phyloP scores from a whole-genome alignment of 1,140 invertebrate genomes.

The Doryteuthis pealeii region DNA sequence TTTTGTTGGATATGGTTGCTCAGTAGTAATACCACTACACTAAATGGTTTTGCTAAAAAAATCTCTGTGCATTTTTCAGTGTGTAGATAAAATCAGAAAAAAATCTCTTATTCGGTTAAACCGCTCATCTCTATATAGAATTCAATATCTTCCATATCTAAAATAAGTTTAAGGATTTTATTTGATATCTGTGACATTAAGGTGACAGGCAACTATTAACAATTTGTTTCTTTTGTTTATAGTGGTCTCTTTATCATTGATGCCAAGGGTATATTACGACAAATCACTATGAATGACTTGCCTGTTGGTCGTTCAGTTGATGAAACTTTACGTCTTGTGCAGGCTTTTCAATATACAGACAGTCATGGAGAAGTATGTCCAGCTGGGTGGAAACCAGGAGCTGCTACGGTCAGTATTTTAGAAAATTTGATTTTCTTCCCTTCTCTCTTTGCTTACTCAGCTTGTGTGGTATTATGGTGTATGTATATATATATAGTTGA shows the following conservation, averaged over 20 bases:
- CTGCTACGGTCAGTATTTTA: slow-evolving; percentile 68
- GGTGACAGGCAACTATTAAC: too few relatives aligned
- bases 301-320: slow-evolving; percentile 80
- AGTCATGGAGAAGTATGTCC: slow-evolving; percentile 78
- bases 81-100: too few relatives aligned
- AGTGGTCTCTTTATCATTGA: slow-evolving; percentile 75
- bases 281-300: slow-evolving; percentile 75
- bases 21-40: too few relatives aligned
- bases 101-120: too few relatives aligned
- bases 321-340: slow-evolving; percentile 85
- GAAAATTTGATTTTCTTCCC: not conserved
- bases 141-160: too few relatives aligned
- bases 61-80: too few relatives aligned
- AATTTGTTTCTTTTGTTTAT: slow-evolving; percentile 31
- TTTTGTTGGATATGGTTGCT: too few relatives aligned
- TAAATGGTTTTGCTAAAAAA: too few relatives aligned
- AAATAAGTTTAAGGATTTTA: too few relatives aligned
- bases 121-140: too few relatives aligned
- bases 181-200: too few relatives aligned
- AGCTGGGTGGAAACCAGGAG: slow-evolving; percentile 68
- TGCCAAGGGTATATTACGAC: slow-evolving; percentile 67
- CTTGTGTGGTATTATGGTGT: not conserved
- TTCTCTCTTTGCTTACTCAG: not conserved
- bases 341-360: slow-evolving; percentile 92
- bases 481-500: too few relatives aligned